Conservation (phyloP, 2,113 vertebrate genomes). For the Grammomys dolichurus region DNA sequence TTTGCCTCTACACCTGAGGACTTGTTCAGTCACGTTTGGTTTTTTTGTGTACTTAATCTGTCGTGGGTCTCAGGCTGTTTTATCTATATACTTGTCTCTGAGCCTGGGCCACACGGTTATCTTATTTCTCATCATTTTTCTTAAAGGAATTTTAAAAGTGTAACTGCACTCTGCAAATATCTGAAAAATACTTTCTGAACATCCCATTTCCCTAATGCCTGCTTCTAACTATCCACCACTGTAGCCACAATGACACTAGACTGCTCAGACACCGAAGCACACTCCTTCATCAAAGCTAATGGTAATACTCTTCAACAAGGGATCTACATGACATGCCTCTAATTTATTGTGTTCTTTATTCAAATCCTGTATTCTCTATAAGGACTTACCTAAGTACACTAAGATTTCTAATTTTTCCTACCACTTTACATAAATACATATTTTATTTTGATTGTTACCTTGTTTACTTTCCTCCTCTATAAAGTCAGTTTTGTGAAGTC, state of each 20-base stretch:
- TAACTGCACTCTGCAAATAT: background rate
- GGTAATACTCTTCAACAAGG: background rate
- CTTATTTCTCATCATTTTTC: background rate
- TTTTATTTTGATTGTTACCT: slow-evolving; percentile 31
- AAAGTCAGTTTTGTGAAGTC: background rate
- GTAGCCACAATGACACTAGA: background rate
- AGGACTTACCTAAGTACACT: background rate
- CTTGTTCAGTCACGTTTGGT: background rate
- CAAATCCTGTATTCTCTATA: slow-evolving; percentile 24
- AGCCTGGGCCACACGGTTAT: background rate
- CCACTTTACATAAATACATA: background rate
- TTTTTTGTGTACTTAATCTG: background rate
- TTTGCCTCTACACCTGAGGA: background rate
- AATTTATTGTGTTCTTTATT: background rate
- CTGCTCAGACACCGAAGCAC: background rate
- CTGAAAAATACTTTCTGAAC: background rate
- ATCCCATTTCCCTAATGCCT: background rate
- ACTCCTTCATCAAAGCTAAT: background rate
- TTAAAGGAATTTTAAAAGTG: background rate
- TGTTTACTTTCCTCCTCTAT: background rate
- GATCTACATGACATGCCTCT: background rate
- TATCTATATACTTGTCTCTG: background rate
- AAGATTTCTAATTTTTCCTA: slow-evolving; percentile 23
- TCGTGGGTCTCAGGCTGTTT: background rate
- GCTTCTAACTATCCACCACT: background rate